Evolutionary conservation across 2,888 invertebrate species (phyloP).

Genomic region (Ectemnius continuus): DNA sequence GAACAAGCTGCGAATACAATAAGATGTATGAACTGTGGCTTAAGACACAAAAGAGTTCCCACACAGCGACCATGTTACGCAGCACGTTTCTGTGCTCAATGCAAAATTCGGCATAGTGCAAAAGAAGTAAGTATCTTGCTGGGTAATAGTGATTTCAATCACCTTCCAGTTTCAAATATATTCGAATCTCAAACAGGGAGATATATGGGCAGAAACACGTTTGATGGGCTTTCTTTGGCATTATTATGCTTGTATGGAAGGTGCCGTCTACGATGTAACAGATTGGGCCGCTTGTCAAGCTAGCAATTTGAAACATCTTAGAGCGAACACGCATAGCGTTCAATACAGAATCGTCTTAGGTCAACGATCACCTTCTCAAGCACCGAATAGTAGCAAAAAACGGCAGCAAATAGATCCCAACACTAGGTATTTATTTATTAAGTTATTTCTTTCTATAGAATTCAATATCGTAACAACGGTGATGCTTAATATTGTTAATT

Average conservation of each 20-base stretch:
- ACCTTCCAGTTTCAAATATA: too few relatives aligned
- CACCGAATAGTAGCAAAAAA: slow-evolving; percentile 64
- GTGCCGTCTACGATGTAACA: slow-evolving; percentile 96
- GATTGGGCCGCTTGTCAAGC: slow-evolving; percentile 98
- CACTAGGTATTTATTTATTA: slow-evolving; percentile 66
- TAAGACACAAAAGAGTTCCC: slow-evolving; percentile 91
- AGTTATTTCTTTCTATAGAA: background rate
- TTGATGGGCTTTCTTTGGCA: slow-evolving; percentile 94
- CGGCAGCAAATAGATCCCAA: slow-evolving; percentile 72
- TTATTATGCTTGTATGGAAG: slow-evolving; percentile 98
- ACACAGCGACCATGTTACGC: slow-evolving; percentile 94
- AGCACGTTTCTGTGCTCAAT: slow-evolving; percentile 93
- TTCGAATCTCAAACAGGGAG: slow-evolving; percentile 82
- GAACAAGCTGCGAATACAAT: slow-evolving; percentile 97
- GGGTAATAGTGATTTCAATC: background rate
- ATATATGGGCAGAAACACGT: slow-evolving; percentile 96
- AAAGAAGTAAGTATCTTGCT: slow-evolving; percentile 83
- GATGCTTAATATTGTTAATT: background rate
- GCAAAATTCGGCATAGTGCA: slow-evolving; percentile 93
- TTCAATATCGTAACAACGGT: background rate
- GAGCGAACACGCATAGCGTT: slow-evolving; percentile 94
- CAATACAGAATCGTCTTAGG: slow-evolving; percentile 92
- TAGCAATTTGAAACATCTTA: slow-evolving; percentile 87
- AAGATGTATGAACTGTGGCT: slow-evolving; percentile 95
- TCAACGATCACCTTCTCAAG: slow-evolving; percentile 80